Conservation (phyloP, 2,888 invertebrate species). For the Drosophila maculinotata region DNA sequence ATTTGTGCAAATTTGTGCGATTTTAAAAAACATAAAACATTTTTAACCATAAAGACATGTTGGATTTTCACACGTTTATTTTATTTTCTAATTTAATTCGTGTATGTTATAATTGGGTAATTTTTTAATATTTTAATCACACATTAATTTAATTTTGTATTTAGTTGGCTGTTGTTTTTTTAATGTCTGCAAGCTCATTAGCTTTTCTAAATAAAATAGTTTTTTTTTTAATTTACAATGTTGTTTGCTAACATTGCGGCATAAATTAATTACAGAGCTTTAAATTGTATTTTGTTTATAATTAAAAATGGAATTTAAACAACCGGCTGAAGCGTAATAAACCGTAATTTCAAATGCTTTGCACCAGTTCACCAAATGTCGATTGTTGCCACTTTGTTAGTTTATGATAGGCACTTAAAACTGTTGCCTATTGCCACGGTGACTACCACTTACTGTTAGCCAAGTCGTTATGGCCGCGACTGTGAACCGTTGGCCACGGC, state of each 20-base stretch:
- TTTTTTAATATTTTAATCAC: constrained; percentile 2
- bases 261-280: constrained; percentile 8
- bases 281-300: constrained; percentile 28
- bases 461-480: constrained; percentile 39
- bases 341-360: constrained; percentile 2
- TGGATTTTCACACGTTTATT: no score
- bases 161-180: constrained; percentile 3
- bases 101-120: constrained; percentile 5
- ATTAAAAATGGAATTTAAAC: constrained; percentile 3
- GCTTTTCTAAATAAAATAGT: neutral
- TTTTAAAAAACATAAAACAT: no score
- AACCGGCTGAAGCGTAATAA: neutral
- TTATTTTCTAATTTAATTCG: neutral
- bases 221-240: constrained; percentile 19
- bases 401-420: constrained; percentile 1
- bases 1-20: neutral
- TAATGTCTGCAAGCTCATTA: constrained; percentile 5
- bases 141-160: constrained; percentile 11
- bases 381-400: constrained; percentile 11
- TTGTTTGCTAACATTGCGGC: constrained; percentile 1
- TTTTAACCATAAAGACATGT: no score
- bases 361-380: constrained; percentile 23
- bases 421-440: neutral
- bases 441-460: constrained; percentile 39
- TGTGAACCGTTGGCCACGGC: constrained; percentile 77